phyloP scores from a whole-genome alignment of 2,113 vertebrate genomes.

The Asarcornis scutulata region DNA sequence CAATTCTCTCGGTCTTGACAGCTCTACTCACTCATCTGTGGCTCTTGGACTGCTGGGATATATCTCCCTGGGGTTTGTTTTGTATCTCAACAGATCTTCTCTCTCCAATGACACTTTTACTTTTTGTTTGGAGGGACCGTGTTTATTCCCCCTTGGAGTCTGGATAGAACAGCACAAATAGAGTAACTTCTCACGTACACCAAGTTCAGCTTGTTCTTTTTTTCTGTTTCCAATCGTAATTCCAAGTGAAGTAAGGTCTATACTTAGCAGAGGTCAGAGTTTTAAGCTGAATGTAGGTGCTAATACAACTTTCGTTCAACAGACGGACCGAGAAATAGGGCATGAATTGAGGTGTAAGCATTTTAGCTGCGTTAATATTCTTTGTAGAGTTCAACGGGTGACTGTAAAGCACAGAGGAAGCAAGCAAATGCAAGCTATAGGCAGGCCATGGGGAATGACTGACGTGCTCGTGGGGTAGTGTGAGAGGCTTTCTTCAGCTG shows the following conservation, averaged over 20 bases:
- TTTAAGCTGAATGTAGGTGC: neutral
- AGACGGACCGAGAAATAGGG: neutral
- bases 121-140: neutral
- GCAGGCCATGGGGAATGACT: neutral
- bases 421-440: neutral
- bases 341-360: neutral
- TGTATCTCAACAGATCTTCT: neutral
- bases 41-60: neutral
- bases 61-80: neutral
- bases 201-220: neutral
- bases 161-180: neutral
- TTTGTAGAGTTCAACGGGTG: neutral
- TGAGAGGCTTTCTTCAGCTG: neutral
- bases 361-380: neutral
- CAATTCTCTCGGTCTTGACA: conserved; percentile 13
- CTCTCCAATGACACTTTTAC: neutral
- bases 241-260: neutral
- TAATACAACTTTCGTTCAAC: neutral
- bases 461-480: neutral
- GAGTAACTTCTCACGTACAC: neutral
- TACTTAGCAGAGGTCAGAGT: neutral
- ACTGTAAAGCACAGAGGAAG: neutral
- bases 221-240: neutral
- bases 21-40: conserved; percentile 17
- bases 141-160: neutral